Evolutionary conservation across 37 sponge, comb jelly and placozoan species (phyloP).

Genomic region (Amphimedon queenslandica): DNA sequence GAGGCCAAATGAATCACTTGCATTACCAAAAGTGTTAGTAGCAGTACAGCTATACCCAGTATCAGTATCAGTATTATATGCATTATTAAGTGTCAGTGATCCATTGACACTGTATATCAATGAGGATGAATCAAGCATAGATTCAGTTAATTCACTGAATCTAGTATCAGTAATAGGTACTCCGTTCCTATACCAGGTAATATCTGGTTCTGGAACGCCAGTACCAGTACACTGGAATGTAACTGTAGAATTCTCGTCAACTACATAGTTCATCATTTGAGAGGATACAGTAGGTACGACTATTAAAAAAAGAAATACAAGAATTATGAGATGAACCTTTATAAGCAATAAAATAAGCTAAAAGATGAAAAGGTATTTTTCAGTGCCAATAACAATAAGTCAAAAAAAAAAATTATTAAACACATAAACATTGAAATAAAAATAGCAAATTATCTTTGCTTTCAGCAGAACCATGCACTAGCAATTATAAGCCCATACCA

Average conservation of each 20-base stretch:
- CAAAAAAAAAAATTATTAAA: too few species aligned
- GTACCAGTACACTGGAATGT: slow-evolving; percentile 37
- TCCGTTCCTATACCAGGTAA: slow-evolving; percentile 56
- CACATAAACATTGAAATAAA: too few species aligned
- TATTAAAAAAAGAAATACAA: background rate
- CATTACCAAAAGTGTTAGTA: slow-evolving; percentile 6
- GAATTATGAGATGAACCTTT: background rate
- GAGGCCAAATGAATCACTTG: background rate
- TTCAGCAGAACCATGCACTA: too few species aligned
- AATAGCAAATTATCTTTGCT: too few species aligned
- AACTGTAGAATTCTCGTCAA: slow-evolving; percentile 17
- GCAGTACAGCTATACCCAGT: slow-evolving; percentile 23
- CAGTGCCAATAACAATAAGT: too few species aligned
- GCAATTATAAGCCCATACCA: too few species aligned
- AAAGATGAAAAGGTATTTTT: background rate
- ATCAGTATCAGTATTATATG: background rate
- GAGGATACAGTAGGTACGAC: slow-evolving; percentile 16
- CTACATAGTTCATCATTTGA: background rate
- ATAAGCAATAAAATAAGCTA: background rate
- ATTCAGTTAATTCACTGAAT: background rate
- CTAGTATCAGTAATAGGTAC: background rate
- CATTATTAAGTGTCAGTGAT: background rate
- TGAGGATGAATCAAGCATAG: background rate
- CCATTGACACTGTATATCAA: background rate
- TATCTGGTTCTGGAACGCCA: slow-evolving; percentile 44